A percentile compares a stretch with the other conserved stretches of the same genome.
Evolutionary conservation across 2,888 invertebrate genomes (phyloP).

Genomic region (Crematogaster levior): DNA sequence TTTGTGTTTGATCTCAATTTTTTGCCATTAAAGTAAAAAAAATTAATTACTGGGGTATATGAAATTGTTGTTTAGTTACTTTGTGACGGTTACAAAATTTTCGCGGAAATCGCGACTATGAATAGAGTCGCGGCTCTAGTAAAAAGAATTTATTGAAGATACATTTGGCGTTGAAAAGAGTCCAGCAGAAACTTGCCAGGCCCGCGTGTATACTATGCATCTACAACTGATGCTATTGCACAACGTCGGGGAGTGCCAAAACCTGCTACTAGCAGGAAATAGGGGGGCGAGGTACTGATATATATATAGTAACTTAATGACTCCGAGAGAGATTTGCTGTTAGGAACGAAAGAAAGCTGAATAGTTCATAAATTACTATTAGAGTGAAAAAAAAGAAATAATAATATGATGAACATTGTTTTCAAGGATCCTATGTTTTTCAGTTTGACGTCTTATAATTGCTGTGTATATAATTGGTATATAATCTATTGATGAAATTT

Average conservation of each 20-base stretch:
- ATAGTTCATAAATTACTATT: background rate
- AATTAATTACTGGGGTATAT: background rate
- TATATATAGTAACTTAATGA: background rate
- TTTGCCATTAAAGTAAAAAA: background rate
- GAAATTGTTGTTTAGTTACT: background rate
- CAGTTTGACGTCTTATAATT: background rate
- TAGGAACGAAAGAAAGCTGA: background rate
- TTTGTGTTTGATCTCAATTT: background rate
- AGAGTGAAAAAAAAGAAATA: background rate
- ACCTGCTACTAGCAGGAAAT: conserved; percentile 1
- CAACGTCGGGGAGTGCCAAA: background rate
- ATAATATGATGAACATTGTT: background rate
- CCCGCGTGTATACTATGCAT: background rate
- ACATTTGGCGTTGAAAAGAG: background rate
- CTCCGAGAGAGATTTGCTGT: background rate
- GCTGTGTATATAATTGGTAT: background rate
- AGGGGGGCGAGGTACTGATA: background rate
- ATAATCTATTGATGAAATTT: background rate
- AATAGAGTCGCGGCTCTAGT: background rate
- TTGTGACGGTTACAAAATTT: background rate
- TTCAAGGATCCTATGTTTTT: background rate
- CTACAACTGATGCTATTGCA: conserved; percentile 14
- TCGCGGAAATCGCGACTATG: background rate
- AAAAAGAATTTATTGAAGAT: background rate
- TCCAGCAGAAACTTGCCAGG: no score